These are phyloP conservation scores for Astyanax mexicanus DNA, from an alignment of 2,797 vertebrate species.

Conservation along the genomic window DNA sequence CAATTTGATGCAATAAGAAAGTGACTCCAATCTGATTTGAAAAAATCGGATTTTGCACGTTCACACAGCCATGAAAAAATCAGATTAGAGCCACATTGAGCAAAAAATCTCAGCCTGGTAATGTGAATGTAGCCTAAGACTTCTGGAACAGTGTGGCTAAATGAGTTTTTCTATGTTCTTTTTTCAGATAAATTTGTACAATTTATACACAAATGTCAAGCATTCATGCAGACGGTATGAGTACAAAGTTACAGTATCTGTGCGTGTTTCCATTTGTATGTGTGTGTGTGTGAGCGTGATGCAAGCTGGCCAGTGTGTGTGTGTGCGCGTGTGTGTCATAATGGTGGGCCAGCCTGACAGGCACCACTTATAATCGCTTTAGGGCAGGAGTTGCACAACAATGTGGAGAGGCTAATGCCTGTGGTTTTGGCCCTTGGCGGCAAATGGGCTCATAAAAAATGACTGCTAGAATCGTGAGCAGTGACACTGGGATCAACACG, in stretches of 20 bases:
- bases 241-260: background rate
- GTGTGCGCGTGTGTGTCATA: constrained; percentile 74
- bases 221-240: constrained; percentile 4
- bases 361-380: constrained; percentile 84
- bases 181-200: too few species aligned
- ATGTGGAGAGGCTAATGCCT: constrained; percentile 85
- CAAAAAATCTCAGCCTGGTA: too few species aligned
- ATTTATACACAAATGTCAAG: constrained; percentile 10
- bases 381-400: constrained; percentile 87
- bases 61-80: too few species aligned
- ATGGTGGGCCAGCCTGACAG: constrained; percentile 85
- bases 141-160: too few species aligned
- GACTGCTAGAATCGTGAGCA: constrained; percentile 67
- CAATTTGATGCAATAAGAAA: too few species aligned
- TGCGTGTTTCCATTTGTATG: background rate
- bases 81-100: too few species aligned
- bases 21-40: too few species aligned
- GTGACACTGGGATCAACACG: constrained; percentile 46
- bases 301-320: constrained; percentile 51
- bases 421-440: constrained; percentile 84
- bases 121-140: too few species aligned
- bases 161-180: too few species aligned
- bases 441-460: constrained; percentile 71
- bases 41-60: too few species aligned
- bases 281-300: constrained; percentile 28